Conservation (phyloP, 2,888 invertebrate species). For the Tuta absoluta region DNA sequence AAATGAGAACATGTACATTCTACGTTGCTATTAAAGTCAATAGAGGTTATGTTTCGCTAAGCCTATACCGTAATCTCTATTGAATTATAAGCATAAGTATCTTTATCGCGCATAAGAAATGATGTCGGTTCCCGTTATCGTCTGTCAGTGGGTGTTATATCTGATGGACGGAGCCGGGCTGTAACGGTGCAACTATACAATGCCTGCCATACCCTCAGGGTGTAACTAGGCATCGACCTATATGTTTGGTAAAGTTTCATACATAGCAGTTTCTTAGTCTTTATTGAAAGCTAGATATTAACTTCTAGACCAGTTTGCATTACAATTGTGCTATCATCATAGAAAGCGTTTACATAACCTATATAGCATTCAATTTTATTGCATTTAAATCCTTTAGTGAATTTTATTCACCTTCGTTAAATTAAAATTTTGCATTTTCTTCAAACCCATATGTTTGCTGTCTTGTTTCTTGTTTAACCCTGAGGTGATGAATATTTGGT, state of each 20-base stretch:
- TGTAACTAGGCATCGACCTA: constrained; percentile 33
- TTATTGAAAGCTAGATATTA: neutral
- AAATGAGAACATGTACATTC: neutral
- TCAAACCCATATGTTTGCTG: constrained; percentile 1
- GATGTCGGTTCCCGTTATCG: constrained; percentile 68
- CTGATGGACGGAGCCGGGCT: constrained; percentile 60
- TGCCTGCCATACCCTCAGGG: constrained; percentile 39
- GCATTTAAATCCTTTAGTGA: neutral
- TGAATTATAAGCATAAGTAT: constrained; percentile 46
- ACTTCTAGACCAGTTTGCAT: neutral
- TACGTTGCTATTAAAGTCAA: neutral
- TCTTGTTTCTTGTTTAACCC: constrained; percentile 8
- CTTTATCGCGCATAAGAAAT: constrained; percentile 52
- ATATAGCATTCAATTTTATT: neutral
- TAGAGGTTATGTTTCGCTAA: neutral
- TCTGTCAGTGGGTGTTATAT: constrained; percentile 67
- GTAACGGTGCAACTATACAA: constrained; percentile 60
- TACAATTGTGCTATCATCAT: neutral
- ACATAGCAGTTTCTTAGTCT: neutral
- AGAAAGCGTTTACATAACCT: neutral
- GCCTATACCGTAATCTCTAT: constrained; percentile 39
- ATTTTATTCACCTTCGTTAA: neutral
- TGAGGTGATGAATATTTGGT: constrained; percentile 3
- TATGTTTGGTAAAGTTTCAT: constrained; percentile 27
- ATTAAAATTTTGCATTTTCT: neutral